These are phyloP conservation scores for Thyatira batis DNA, from an alignment of 2,888 invertebrate species.

Conservation along the genomic window DNA sequence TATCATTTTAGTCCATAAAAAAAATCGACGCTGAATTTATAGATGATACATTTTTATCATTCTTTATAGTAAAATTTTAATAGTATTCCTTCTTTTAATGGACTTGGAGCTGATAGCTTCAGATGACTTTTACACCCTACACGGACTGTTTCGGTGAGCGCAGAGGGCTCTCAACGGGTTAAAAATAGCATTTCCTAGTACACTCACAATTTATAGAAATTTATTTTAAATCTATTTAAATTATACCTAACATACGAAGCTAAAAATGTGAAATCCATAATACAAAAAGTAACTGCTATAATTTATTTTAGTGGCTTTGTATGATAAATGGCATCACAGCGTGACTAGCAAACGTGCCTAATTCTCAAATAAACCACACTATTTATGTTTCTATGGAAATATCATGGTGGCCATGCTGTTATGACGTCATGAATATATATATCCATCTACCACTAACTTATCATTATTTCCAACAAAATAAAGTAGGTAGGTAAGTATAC, in stretches of 20 bases:
- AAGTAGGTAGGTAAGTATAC: conserved; percentile 53
- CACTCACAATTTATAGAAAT: too few relatives aligned
- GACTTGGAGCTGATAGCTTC: too few relatives aligned
- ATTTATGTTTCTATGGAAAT: conserved; percentile 33
- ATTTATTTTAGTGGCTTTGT: conserved; percentile 26
- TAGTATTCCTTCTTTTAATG: background rate
- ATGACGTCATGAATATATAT: conserved; percentile 6
- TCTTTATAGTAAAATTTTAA: too few relatives aligned
- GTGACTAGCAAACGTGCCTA: conserved; percentile 30
- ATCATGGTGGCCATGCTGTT: conserved; percentile 9
- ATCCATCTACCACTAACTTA: background rate
- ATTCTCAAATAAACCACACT: conserved; percentile 25
- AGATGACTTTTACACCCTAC: too few relatives aligned
- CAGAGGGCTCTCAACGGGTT: too few relatives aligned
- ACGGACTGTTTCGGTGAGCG: too few relatives aligned
- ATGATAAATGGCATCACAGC: conserved; percentile 27
- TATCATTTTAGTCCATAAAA: too few relatives aligned
- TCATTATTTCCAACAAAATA: background rate
- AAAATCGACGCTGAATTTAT: too few relatives aligned
- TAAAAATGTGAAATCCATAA: background rate
- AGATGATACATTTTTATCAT: too few relatives aligned
- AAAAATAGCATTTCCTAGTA: too few relatives aligned
- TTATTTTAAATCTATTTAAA: too few relatives aligned
- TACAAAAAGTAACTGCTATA: background rate
- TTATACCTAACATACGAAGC: background rate